A percentile compares a stretch with the other conserved stretches of the same genome.
phyloP scores from a whole-genome alignment of 2,113 vertebrate species.

The Ctenodactylus gundi region DNA sequence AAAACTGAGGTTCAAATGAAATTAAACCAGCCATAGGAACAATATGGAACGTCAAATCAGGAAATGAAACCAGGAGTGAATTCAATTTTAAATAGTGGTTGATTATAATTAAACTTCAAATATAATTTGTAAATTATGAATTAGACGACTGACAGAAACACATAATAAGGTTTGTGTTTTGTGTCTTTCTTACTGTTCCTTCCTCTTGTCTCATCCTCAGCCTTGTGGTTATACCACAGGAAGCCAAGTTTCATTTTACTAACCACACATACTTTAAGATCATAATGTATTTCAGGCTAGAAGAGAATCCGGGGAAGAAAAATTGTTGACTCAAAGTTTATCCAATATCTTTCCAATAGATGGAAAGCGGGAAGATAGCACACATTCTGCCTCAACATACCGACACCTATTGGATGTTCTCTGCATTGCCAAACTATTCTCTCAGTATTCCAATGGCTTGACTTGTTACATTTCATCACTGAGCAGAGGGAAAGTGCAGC shows the following conservation, averaged over 20 bases:
- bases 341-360: constrained; percentile 22
- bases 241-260: not conserved
- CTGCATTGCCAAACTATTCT: not conserved
- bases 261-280: not conserved
- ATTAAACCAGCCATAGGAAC: not conserved
- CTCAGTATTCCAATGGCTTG: not conserved
- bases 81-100: constrained; percentile 31
- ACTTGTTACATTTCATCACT: not conserved
- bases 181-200: not conserved
- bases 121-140: constrained; percentile 20
- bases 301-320: not conserved
- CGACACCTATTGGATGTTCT: not conserved
- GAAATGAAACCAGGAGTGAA: constrained; percentile 34
- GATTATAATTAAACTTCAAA: constrained; percentile 43
- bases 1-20: constrained; percentile 10
- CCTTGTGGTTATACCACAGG: not conserved
- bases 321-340: not conserved
- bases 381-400: not conserved
- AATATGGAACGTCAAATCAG: constrained; percentile 28
- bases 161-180: constrained; percentile 12
- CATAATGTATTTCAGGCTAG: not conserved
- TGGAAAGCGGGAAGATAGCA: not conserved
- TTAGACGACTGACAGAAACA: not conserved
- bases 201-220: not conserved
- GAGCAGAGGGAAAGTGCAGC: not conserved